Evolutionary conservation across 2,113 vertebrate genomes (phyloP).

Genomic region (Crotalus viridis): DNA sequence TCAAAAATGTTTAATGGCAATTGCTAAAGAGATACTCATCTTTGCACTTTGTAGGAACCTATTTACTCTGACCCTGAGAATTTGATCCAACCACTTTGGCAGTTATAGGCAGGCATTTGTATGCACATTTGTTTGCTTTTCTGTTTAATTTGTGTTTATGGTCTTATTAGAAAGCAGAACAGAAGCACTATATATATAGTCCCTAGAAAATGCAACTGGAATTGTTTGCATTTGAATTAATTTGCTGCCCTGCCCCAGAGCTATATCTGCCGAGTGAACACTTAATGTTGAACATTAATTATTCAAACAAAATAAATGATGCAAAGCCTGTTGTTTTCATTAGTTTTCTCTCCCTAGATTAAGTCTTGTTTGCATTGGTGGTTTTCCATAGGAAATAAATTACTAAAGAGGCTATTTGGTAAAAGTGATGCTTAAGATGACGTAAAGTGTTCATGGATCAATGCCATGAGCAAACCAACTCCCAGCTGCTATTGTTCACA

Average conservation of each 20-base stretch:
- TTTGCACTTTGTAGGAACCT: conserved; percentile 20
- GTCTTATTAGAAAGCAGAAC: conserved; percentile 52
- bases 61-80: conserved; percentile 50
- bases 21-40: conserved; percentile 13
- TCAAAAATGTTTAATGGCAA: conserved; percentile 3
- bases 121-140: conserved; percentile 61
- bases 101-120: conserved; percentile 50
- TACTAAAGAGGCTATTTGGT: conserved; percentile 31
- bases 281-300: conserved; percentile 65
- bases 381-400: conserved; percentile 52
- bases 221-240: conserved; percentile 62
- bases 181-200: conserved; percentile 41
- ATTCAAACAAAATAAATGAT: conserved; percentile 59
- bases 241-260: conserved; percentile 45
- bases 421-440: conserved; percentile 45
- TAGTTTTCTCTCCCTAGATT: conserved; percentile 48
- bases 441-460: conserved; percentile 29
- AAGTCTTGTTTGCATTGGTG: conserved; percentile 36
- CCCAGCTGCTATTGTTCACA: conserved; percentile 36
- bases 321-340: conserved; percentile 43
- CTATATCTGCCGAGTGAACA: conserved; percentile 52
- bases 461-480: conserved; percentile 24
- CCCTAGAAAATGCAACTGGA: conserved; percentile 57
- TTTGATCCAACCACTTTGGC: conserved; percentile 39
- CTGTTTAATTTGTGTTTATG: conserved; percentile 68